These are phyloP conservation scores for Timema cristinae DNA, from an alignment of 2,888 invertebrate species.

Conservation along the genomic window DNA sequence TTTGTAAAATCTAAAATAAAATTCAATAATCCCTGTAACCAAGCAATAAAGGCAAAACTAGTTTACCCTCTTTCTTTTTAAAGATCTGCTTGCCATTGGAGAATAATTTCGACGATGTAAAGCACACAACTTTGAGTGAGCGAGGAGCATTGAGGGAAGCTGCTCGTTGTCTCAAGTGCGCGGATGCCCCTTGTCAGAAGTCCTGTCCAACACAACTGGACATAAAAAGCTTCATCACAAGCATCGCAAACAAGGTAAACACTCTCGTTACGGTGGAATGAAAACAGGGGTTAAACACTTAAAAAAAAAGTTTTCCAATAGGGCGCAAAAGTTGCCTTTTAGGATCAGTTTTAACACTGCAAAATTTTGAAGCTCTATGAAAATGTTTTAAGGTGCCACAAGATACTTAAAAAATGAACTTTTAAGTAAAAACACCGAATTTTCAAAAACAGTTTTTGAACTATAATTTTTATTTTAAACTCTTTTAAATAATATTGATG, in stretches of 20 bases:
- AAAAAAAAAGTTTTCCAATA: too few species aligned
- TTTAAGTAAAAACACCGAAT: too few species aligned
- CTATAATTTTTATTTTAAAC: too few species aligned
- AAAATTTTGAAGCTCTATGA: too few species aligned
- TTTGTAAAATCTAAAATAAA: not conserved
- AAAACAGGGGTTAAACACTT: too few species aligned
- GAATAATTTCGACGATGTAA: constrained; percentile 95
- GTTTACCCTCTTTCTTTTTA: constrained; percentile 33
- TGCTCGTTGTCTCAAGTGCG: constrained; percentile 83
- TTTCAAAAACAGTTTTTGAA: too few species aligned
- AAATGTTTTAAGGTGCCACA: too few species aligned
- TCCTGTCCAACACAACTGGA: constrained; percentile 98
- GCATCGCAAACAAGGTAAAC: constrained; percentile 86
- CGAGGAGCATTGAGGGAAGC: constrained; percentile 90
- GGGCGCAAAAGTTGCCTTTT: too few species aligned
- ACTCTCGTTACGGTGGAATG: too few species aligned
- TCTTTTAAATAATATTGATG: too few species aligned
- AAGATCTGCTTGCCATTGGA: constrained; percentile 65
- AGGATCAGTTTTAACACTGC: too few species aligned
- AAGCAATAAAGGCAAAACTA: not conserved
- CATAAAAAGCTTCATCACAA: constrained; percentile 93
- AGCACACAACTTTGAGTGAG: constrained; percentile 95
- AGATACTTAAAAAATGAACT: too few species aligned
- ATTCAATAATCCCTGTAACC: not conserved
- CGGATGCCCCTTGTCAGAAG: constrained; percentile 97